A percentile compares a stretch with the other conserved stretches of the same genome.
These are phyloP conservation scores for Andrena fulva DNA, from an alignment of 2,888 invertebrate species.

Conservation along the genomic window DNA sequence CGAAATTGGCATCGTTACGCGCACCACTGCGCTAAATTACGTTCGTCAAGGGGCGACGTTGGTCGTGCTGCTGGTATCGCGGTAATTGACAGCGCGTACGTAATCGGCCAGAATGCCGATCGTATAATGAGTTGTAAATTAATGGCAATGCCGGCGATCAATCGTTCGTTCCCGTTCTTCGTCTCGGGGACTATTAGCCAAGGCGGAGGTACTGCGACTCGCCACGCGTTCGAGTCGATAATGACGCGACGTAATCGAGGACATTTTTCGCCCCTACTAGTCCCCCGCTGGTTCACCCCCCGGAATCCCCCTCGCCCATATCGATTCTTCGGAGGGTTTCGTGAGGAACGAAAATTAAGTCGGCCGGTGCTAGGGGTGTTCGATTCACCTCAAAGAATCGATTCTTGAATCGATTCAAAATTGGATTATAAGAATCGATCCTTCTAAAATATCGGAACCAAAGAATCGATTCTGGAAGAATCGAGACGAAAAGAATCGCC, in stretches of 20 bases:
- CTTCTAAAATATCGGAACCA: too few relatives aligned
- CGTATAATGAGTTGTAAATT: constrained; percentile 39
- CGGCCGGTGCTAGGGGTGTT: too few relatives aligned
- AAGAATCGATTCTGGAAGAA: too few relatives aligned
- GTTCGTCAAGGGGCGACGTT: constrained; percentile 1
- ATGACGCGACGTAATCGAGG: neutral
- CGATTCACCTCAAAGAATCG: too few relatives aligned
- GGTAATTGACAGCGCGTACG: constrained; percentile 26
- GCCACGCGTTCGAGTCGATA: constrained; percentile 13
- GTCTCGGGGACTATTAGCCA: constrained; percentile 7
- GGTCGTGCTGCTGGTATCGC: neutral
- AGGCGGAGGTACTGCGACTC: neutral
- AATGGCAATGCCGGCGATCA: constrained; percentile 13
- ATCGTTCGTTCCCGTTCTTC: constrained; percentile 9
- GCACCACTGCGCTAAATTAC: constrained; percentile 21
- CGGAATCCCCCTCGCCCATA: constrained; percentile 17
- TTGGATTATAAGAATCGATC: too few relatives aligned
- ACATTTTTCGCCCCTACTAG: neutral
- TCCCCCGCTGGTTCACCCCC: neutral
- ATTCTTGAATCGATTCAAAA: too few relatives aligned
- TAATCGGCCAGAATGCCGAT: constrained; percentile 44
- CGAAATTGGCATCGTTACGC: constrained; percentile 21
- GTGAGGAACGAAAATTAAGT: constrained; percentile 7
- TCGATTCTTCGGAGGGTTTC: constrained; percentile 27
- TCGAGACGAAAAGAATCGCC: too few relatives aligned